Evolutionary conservation across 2,797 vertebrate species (phyloP).

Genomic region (Sebastes vulpes): DNA sequence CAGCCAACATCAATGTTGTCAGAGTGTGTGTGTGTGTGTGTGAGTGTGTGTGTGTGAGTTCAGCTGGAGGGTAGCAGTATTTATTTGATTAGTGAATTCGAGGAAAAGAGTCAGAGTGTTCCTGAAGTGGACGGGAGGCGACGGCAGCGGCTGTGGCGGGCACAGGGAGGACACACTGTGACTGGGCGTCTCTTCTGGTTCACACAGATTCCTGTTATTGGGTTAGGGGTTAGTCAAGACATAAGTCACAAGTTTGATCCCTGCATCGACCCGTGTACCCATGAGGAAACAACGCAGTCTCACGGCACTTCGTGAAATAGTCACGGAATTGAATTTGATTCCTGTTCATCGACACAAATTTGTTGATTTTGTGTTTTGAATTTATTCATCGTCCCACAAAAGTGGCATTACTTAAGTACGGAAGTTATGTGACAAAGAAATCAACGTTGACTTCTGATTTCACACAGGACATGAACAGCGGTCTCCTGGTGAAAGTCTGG

Average conservation of each 20-base stretch:
- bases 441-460: too few relatives aligned
- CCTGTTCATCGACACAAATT: too few relatives aligned
- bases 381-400: too few relatives aligned
- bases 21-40: background rate
- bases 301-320: too few relatives aligned
- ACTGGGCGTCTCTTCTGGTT: background rate
- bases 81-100: constrained; percentile 52
- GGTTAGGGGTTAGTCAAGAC: too few relatives aligned
- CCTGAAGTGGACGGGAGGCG: background rate
- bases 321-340: too few relatives aligned
- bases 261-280: background rate
- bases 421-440: too few relatives aligned
- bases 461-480: too few relatives aligned
- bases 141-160: too few relatives aligned
- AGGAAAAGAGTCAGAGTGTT: constrained; percentile 42
- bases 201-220: background rate
- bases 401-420: too few relatives aligned
- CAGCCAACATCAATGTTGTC: constrained; percentile 51
- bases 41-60: constrained; percentile 24
- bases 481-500: too few relatives aligned
- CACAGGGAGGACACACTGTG: constrained; percentile 8
- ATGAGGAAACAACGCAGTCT: background rate
- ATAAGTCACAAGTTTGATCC: background rate
- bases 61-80: constrained; percentile 50
- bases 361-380: too few relatives aligned